Evolutionary conservation across 2,888 invertebrate genomes (phyloP).

Genomic region (Corbicula japonica): DNA sequence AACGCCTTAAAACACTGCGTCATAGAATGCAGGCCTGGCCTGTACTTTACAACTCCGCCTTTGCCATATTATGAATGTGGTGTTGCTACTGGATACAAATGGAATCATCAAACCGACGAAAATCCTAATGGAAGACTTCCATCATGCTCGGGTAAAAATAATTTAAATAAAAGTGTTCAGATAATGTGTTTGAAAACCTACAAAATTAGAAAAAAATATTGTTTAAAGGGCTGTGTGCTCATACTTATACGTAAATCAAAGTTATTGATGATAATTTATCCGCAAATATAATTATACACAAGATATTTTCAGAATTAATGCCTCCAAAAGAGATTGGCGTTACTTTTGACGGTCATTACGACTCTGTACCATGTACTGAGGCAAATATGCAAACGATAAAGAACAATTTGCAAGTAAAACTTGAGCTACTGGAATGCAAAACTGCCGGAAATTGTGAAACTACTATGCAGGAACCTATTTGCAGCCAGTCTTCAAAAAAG

Average conservation of each 20-base stretch:
- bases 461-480: background rate
- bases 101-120: conserved; percentile 36
- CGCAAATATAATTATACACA: too few relatives aligned
- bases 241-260: too few relatives aligned
- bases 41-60: conserved; percentile 14
- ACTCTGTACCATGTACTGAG: conserved; percentile 7
- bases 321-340: conserved; percentile 14
- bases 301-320: conserved; percentile 21
- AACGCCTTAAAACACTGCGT: conserved; percentile 6
- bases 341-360: conserved; percentile 16
- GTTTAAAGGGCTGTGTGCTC: too few relatives aligned
- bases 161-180: background rate
- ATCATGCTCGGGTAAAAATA: conserved; percentile 31
- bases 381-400: background rate
- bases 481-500: background rate
- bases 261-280: too few relatives aligned
- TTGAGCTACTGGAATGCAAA: background rate
- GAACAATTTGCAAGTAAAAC: conserved; percentile 1
- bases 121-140: conserved; percentile 36
- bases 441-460: conserved; percentile 12
- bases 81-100: conserved; percentile 29
- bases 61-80: conserved; percentile 43
- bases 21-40: conserved; percentile 9
- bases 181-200: background rate
- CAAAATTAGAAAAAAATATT: too few relatives aligned